These are phyloP conservation scores for Osmoderma eremita DNA, from an alignment of 2,888 invertebrate species.

Conservation along the genomic window DNA sequence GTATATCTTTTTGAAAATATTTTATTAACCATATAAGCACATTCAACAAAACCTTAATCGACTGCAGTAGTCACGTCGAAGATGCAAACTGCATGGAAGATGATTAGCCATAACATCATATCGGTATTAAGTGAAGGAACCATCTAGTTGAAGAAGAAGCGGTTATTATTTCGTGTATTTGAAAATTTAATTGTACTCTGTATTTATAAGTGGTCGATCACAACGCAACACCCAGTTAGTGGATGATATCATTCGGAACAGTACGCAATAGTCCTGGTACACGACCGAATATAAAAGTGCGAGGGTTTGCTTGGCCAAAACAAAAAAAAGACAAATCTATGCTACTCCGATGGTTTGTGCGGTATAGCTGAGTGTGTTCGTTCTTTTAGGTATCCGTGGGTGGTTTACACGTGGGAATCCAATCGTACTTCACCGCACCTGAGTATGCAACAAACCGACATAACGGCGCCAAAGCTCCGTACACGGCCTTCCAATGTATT, in stretches of 20 bases:
- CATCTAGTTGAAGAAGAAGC: too few relatives aligned
- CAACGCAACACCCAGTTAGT: too few relatives aligned
- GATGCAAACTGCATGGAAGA: too few relatives aligned
- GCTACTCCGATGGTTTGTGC: not conserved
- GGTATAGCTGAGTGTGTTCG: slow-evolving; percentile 23
- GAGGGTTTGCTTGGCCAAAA: slow-evolving; percentile 30
- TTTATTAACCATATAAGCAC: too few relatives aligned
- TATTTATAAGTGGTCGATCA: too few relatives aligned
- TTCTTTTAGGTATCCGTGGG: slow-evolving; percentile 53
- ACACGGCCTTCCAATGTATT: slow-evolving; percentile 40
- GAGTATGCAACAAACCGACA: slow-evolving; percentile 74
- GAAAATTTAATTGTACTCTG: too few relatives aligned
- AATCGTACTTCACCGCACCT: slow-evolving; percentile 71
- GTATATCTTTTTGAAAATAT: too few relatives aligned
- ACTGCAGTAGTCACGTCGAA: too few relatives aligned
- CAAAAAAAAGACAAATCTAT: not conserved
- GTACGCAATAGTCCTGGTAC: not conserved
- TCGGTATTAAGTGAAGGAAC: too few relatives aligned
- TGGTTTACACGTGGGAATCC: slow-evolving; percentile 61
- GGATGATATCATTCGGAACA: slow-evolving; percentile 3
- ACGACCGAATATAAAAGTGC: slow-evolving; percentile 2
- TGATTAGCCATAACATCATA: too few relatives aligned
- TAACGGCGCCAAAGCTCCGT: slow-evolving; percentile 67
- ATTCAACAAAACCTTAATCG: too few relatives aligned
- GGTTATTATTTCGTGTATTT: too few relatives aligned